Conservation (phyloP, 2,888 invertebrate species). For the Junonia oenone region DNA sequence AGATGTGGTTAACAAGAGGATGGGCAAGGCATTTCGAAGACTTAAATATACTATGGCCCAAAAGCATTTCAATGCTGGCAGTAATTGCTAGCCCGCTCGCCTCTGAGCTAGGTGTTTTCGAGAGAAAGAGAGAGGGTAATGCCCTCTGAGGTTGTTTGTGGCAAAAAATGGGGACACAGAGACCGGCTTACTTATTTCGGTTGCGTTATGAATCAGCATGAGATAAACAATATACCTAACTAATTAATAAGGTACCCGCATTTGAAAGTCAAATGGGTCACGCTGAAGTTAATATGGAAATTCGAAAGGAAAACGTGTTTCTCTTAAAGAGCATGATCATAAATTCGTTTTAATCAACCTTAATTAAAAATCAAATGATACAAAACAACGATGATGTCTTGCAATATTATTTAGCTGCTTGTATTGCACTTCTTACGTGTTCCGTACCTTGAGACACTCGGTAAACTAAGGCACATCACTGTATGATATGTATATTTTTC, state of each 20-base stretch:
- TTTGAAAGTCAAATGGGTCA: constrained; percentile 32
- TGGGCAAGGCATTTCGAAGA: constrained; percentile 1
- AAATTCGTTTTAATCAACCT: constrained; percentile 8
- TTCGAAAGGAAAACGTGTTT: constrained; percentile 16
- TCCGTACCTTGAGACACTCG: background rate
- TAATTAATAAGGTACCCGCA: constrained; percentile 41
- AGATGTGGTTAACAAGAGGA: background rate
- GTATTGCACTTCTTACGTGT: background rate
- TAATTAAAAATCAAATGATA: constrained; percentile 6
- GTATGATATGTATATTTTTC: too few species aligned
- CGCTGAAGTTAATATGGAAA: constrained; percentile 13
- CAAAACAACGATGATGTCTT: constrained; percentile 4
- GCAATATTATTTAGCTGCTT: background rate
- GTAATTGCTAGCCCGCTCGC: constrained; percentile 53
- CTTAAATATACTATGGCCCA: constrained; percentile 11
- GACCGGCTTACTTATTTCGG: constrained; percentile 72
- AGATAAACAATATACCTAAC: constrained; percentile 64
- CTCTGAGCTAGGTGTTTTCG: constrained; percentile 62
- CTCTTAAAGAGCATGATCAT: constrained; percentile 2
- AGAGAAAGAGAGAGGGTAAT: constrained; percentile 66
- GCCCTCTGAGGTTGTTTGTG: constrained; percentile 76
- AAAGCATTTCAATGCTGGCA: constrained; percentile 22
- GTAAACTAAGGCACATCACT: too few species aligned
- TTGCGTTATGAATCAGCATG: constrained; percentile 72
- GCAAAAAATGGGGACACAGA: constrained; percentile 76